A percentile compares a stretch with the other conserved stretches of the same genome.
phyloP scores from a whole-genome alignment of 2,888 invertebrate species.

The Acronicta leporina region DNA sequence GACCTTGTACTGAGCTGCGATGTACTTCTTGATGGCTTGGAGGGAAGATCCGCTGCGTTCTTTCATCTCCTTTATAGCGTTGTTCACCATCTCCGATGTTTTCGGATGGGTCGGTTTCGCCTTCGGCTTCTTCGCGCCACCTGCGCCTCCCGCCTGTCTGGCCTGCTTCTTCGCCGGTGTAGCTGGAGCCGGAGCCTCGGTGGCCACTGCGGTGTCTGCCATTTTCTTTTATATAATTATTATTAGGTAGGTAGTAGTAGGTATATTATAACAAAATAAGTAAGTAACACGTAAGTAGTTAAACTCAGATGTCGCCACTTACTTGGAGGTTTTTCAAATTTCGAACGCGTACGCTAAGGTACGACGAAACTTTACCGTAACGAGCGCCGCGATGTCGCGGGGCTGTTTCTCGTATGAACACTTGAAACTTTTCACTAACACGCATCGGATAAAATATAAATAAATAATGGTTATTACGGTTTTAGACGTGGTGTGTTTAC shows the following conservation, averaged over 20 bases:
- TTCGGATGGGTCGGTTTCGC: conserved; percentile 71
- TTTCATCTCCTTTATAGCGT: conserved; percentile 86
- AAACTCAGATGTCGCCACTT: conserved; percentile 12
- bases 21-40: conserved; percentile 90
- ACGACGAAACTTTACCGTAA: conserved; percentile 20
- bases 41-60: conserved; percentile 90
- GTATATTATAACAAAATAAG: too few relatives aligned
- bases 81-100: conserved; percentile 86
- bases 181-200: conserved; percentile 65
- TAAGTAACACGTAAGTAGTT: too few relatives aligned
- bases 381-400: conserved; percentile 1
- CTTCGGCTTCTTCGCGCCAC: conserved; percentile 51
- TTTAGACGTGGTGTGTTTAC: too few relatives aligned
- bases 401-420: too few relatives aligned
- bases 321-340: neutral
- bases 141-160: conserved; percentile 55
- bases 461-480: neutral
- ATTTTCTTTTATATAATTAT: conserved; percentile 24
- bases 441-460: too few relatives aligned
- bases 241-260: too few relatives aligned
- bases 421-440: too few relatives aligned
- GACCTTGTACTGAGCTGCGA: conserved; percentile 88
- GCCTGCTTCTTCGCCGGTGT: conserved; percentile 66
- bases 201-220: conserved; percentile 67
- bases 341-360: conserved; percentile 8